Evolutionary conservation across 2,797 vertebrate species (phyloP), one percentile per base, ranked within the genome.

Genomic region (Liasis olivaceus): DNA sequence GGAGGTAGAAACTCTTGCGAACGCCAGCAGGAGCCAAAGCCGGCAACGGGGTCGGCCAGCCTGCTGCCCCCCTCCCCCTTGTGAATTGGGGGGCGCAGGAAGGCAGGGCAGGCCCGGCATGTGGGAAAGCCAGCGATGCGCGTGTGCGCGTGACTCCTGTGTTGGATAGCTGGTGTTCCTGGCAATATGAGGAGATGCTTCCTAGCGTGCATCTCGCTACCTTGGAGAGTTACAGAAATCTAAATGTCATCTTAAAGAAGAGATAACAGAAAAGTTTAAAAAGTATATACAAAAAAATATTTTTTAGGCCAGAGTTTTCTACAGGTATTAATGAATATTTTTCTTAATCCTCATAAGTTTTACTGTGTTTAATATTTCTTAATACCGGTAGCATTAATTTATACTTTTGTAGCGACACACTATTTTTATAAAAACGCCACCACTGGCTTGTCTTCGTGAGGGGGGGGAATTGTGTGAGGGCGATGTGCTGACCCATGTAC

Each of bases 381-480:
- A 98, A 98, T 98, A 98, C 98, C 98, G 98, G 98, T 99, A 99
- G 98, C 98, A 98, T 98, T 99, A 98, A 99, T 99, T 99, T 99
- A 99, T 99, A 99, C 98, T 99, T 99, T 99, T 99, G 98, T 99
- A 99, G 99, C 98, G 98, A 99, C 99, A 98, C 98, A 99, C 98
- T 99, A 99, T 99, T 99, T 99, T 99, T 99, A 99, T 99, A 99
- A 98, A 99, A 98, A 98, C 97, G 98, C 98, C 98, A 96, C 98
- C 98, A 97, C 98, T 98, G 98, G 97, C 98, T 98, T 98, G 97
- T 96, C 97, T 98, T 98, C 97, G 54, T 6, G 88, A 26, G 77
- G 56, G 81, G 6, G 91, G 81, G 47, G n/a, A 22, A 96, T 96
- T 96, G 98, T 96, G 97, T 97, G 88, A 24, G 96, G 98, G 98